Evolutionary conservation across 2,113 vertebrate species (phyloP).

Genomic region (Ceyx cyanopectus): DNA sequence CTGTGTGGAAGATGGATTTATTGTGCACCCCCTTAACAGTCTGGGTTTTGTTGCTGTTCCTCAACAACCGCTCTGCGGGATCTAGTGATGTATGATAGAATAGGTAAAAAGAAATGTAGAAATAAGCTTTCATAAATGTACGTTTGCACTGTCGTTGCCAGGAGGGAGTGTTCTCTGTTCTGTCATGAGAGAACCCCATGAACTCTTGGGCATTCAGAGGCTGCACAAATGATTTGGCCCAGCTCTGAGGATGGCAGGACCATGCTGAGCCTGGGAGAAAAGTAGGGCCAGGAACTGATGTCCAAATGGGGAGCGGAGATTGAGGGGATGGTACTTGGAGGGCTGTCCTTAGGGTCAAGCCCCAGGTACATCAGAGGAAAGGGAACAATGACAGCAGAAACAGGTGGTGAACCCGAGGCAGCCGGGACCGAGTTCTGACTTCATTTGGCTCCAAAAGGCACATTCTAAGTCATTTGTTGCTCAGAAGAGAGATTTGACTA

Average conservation of each 20-base stretch:
- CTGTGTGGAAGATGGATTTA: not conserved
- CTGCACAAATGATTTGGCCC: not conserved
- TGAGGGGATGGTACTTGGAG: not conserved
- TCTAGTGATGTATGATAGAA: not conserved
- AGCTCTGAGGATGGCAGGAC: not conserved
- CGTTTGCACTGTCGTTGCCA: fast-evolving
- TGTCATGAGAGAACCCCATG: fast-evolving
- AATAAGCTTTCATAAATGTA: not conserved
- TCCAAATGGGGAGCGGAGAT: fast-evolving
- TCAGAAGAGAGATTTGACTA: not conserved
- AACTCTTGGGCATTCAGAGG: not conserved
- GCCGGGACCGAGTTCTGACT: not conserved
- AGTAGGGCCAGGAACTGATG: not conserved
- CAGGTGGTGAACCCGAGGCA: fast-evolving
- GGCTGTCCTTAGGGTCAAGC: not conserved
- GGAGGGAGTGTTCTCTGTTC: fast-evolving
- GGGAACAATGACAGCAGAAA: fast-evolving
- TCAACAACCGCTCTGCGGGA: not conserved
- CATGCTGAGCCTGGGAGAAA: not conserved
- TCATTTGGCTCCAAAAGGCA: not conserved
- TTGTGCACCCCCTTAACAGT: not conserved
- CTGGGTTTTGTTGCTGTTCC: not conserved
- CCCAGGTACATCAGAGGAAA: not conserved
- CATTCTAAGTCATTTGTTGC: not conserved
- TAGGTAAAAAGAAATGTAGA: not conserved